Percentiles rank a stretch among this genome's conserved stretches.
Conservation (phyloP, 2,888 invertebrate genomes). For the Dexiosoma caninum region DNA sequence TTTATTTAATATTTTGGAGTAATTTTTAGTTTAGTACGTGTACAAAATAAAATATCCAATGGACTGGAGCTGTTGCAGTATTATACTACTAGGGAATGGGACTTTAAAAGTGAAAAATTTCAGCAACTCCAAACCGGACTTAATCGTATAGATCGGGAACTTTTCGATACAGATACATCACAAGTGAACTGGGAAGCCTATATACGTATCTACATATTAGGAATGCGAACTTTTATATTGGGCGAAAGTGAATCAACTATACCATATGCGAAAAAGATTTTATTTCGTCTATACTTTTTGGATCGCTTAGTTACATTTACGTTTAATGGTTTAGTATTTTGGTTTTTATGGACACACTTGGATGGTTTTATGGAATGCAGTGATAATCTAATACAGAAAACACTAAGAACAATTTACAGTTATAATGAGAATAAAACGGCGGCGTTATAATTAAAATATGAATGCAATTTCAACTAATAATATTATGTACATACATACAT, state of each 20-base stretch:
- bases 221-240: slow-evolving; percentile 89
- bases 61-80: slow-evolving; percentile 84
- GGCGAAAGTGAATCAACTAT: slow-evolving; percentile 89
- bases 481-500: background rate
- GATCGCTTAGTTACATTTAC: slow-evolving; percentile 76
- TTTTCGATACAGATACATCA: slow-evolving; percentile 81
- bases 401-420: slow-evolving; percentile 66
- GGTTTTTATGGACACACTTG: slow-evolving; percentile 75
- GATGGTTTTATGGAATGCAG: slow-evolving; percentile 71
- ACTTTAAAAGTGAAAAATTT: slow-evolving; percentile 83
- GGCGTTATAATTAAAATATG: slow-evolving; percentile 32
- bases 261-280: slow-evolving; percentile 81
- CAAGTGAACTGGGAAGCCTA: slow-evolving; percentile 82
- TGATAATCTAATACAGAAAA: slow-evolving; percentile 70
- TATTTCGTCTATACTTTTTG: slow-evolving; percentile 78
- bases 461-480: background rate
- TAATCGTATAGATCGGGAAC: slow-evolving; percentile 80
- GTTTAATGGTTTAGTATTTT: slow-evolving; percentile 71
- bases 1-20: background rate
- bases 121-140: slow-evolving; percentile 79
- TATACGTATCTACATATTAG: slow-evolving; percentile 85
- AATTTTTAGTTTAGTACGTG: slow-evolving; percentile 80
- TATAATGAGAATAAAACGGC: slow-evolving; percentile 63
- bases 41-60: slow-evolving; percentile 80
- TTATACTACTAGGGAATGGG: slow-evolving; percentile 89